These are phyloP conservation scores for Montipora capitata DNA, from an alignment of 92 coral and sea anemone species.

Conservation along the genomic window DNA sequence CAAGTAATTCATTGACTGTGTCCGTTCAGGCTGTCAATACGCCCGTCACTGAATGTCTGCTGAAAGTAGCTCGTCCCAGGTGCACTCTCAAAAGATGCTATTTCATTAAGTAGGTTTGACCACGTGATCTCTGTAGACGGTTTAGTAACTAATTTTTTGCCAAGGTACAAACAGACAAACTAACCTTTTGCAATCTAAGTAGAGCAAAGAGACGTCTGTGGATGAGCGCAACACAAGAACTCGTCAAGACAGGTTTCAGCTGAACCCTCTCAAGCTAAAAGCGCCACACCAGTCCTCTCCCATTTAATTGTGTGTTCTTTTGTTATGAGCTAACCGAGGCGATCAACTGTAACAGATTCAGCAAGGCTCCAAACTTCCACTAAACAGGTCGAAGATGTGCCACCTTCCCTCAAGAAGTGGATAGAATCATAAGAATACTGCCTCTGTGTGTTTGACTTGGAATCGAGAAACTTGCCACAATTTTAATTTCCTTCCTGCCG, in stretches of 20 bases:
- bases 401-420: background rate
- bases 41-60: too few relatives aligned
- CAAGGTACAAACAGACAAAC: background rate
- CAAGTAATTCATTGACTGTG: background rate
- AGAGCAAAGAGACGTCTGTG: background rate
- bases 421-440: slow-evolving; percentile 5
- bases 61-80: too few relatives aligned
- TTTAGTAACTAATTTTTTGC: background rate
- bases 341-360: slow-evolving; percentile 31
- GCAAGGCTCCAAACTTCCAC: slow-evolving; percentile 6
- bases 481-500: slow-evolving; percentile 34
- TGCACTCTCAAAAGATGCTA: background rate
- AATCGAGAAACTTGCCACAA: slow-evolving; percentile 37
- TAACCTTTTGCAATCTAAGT: slow-evolving; percentile 20
- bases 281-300: slow-evolving; percentile 24
- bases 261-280: slow-evolving; percentile 3
- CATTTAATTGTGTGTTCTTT: slow-evolving; percentile 22
- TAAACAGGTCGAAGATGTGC: slow-evolving; percentile 9
- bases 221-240: background rate
- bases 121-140: background rate
- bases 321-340: slow-evolving; percentile 45
- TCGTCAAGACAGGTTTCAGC: background rate
- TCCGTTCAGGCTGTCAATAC: too few relatives aligned
- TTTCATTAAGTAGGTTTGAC: background rate
- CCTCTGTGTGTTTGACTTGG: slow-evolving; percentile 19